Evolutionary conservation across 2,113 vertebrate species (phyloP).

Genomic region (Dromiciops gliroides): DNA sequence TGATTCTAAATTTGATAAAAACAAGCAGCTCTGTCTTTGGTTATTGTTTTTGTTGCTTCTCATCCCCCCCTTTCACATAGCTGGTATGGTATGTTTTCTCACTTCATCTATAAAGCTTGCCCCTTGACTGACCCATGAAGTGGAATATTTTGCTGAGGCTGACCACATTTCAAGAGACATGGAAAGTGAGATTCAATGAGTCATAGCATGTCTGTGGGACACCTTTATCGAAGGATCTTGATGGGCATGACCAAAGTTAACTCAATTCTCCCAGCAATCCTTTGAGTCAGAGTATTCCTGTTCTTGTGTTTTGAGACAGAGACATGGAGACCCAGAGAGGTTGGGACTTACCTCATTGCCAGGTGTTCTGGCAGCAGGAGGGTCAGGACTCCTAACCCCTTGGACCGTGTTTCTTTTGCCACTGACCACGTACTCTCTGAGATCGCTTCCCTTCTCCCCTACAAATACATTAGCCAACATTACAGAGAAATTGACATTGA

Average conservation of each 20-base stretch:
- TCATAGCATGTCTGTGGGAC: neutral
- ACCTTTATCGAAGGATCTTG: neutral
- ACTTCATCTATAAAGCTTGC: neutral
- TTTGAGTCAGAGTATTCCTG: neutral
- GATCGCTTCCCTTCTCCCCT: slow-evolving; percentile 1
- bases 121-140: neutral
- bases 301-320: neutral
- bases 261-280: neutral
- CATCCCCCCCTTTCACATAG: neutral
- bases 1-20: neutral
- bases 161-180: neutral
- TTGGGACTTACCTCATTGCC: neutral
- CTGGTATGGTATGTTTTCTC: neutral
- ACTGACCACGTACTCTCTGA: neutral
- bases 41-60: neutral
- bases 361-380: neutral
- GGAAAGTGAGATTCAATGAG: neutral
- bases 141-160: neutral
- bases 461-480: slow-evolving; percentile 20
- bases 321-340: neutral
- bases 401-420: neutral
- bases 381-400: neutral
- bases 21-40: neutral
- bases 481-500: slow-evolving; percentile 49
- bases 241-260: neutral